Conservation (phyloP, 1,140 invertebrate genomes). For the Pentalonia nigronervosa region DNA sequence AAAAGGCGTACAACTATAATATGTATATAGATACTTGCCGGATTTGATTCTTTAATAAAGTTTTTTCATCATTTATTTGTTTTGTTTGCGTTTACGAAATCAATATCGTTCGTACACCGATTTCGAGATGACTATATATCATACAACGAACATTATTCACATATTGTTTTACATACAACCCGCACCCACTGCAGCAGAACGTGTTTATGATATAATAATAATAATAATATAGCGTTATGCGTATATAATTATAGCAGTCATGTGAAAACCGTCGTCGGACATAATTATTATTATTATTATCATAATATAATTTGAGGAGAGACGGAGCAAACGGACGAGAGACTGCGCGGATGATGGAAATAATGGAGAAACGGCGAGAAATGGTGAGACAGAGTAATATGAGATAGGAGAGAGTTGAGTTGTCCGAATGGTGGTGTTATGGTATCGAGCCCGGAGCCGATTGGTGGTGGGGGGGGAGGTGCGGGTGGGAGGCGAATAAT, state of each 20-base stretch:
- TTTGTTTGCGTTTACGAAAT: background rate
- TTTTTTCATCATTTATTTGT: too few species aligned
- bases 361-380: too few species aligned
- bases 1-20: background rate
- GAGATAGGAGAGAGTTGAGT: background rate
- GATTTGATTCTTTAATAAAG: too few species aligned
- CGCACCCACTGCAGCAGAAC: background rate
- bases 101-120: background rate
- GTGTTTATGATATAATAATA: background rate
- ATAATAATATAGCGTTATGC: too few species aligned
- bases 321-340: too few species aligned
- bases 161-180: background rate
- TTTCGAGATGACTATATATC: background rate
- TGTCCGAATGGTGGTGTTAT: background rate
- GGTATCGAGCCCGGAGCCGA: background rate
- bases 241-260: too few species aligned
- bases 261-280: background rate
- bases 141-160: background rate
- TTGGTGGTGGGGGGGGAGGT: background rate
- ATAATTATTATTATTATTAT: background rate
- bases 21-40: background rate
- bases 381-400: background rate
- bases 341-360: too few species aligned
- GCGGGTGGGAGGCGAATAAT: slow-evolving; percentile 30
- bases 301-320: background rate